Evolutionary conservation across 92 coral and sea anemone genomes (phyloP), one percentile per base, ranked within the genome.

Genomic region (Zoanthus gigantus): DNA sequence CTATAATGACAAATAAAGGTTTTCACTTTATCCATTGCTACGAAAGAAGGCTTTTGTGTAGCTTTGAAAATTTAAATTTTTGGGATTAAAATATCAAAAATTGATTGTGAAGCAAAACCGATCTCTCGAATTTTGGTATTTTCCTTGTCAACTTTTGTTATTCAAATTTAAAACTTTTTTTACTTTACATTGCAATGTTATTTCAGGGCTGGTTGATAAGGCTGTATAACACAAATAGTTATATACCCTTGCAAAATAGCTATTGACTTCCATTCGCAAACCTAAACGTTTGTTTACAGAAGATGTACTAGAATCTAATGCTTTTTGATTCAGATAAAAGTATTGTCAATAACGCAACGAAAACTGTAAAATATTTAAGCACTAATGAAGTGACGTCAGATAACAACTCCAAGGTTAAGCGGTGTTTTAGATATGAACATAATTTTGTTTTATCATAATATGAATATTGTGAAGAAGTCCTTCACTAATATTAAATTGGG

Each of bases 181-280:
- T 58, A n/a, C 29, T 81, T 14, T 44, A 9, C 46, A 45, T 29
- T 57, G 53, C 16, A 37, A 45, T 44, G 5, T 65, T 57, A 10
- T 56, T 23, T 23, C 23, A 23, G 23, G 13, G 30, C 17, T 10
- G n/a, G 17, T 61, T 42, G 42, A 37, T 37, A 16, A 32, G 16
- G 72, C 7, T n/a, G 84, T 79, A 79, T 61, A 44, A 79, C 57
- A 61, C 63, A 44, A 79, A 79, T 79, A 79, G 56, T 53, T 48
- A 76, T 42, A 48, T 42, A 47, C 12, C n/a, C 45, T 75, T 75
- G 28, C 56, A 5, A 45, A 16, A 13, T 45, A n/a, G 31, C 32
- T 23, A 9, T 54, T n/a, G n/a, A 45, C 3, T 48, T 76, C 17
- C 37, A 50, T 50, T 76, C 28, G 65, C 42, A 76, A 52, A 75